Conservation (phyloP, 2,113 vertebrate species). For the Neolamprologus hecqui region DNA sequence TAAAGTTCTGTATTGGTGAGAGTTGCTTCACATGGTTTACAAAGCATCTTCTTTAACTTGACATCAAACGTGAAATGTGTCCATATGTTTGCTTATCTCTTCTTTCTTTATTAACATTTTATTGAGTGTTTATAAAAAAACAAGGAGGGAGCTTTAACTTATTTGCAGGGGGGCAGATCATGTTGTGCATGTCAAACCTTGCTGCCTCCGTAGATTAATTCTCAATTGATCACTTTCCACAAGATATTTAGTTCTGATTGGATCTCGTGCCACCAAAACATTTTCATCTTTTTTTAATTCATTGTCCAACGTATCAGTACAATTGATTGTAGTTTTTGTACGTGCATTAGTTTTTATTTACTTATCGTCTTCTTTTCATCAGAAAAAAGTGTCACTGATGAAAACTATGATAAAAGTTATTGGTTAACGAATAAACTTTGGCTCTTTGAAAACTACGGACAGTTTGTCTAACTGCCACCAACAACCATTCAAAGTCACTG, state of each 20-base stretch:
- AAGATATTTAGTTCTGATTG: not conserved
- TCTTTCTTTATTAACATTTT: not conserved
- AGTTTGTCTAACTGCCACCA: not conserved
- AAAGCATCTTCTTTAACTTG: not conserved
- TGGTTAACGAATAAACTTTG: accelerated
- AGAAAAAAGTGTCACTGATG: not conserved
- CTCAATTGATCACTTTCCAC: not conserved
- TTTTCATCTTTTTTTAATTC: accelerated
- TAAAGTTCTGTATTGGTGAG: not conserved
- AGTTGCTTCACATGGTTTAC: not conserved
- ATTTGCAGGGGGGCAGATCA: not conserved
- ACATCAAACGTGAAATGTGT: not conserved
- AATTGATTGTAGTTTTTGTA: not conserved
- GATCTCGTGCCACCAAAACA: accelerated
- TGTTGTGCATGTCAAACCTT: accelerated
- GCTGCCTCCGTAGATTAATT: accelerated
- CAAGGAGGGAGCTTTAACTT: accelerated
- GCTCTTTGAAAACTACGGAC: not conserved
- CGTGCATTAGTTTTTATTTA: not conserved
- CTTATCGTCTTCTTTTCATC: not conserved
- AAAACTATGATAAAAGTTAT: not conserved
- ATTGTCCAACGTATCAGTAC: not conserved
- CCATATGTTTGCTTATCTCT: not conserved
- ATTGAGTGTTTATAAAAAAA: not conserved
- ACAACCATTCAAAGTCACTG: not conserved